Base-by-base conservation (phyloP, 2,888 invertebrate species). In the Tipula lateralis region DNA sequence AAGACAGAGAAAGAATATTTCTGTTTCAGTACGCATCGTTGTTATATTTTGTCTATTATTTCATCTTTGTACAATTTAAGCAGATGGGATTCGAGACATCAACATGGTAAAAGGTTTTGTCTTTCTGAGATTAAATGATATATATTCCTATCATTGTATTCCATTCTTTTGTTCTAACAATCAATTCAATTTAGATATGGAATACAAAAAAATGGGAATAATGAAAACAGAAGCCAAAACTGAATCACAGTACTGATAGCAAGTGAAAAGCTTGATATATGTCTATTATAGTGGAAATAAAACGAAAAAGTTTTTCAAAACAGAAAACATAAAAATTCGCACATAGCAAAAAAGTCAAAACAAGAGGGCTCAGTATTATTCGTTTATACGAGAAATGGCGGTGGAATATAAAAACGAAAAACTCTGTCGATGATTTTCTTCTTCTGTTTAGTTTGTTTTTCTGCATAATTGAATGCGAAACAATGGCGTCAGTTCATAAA, bases 181-280 rank as follows among this genome's bases (percentile, higher is more conserved):
- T 66, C 66, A 66, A 66, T 66, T 66, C 66, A 66, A 66, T 66
- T 66, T 66, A 24, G 66, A 24, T 66, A 66, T 66, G 66, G 66
- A 66, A 66, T 24, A 66, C 66, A 66, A 19, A 66, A 9, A 66
- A 24, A n/a, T n/a, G n/a, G n/a, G n/a, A 19, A 19, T 2, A 9
- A 24, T 9, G 66, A 66, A 24, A 66, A 66, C 24, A 66, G 66
- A 66, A 66, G 19, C 66, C 66, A 66, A 66, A 19, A 66, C 19
- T 66, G 66, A 66, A 66, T 66, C 66, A 66, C n/a, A 66, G 24
- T 66, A 66, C 19, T 24, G 24, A 66, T 66, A 66, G 24, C 24
- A 24, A 24, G 24, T 24, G 24, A 66, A 19, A 66, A 66, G 66
- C 66, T 66, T 66, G 7, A 66, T 39, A 13, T 39, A 39, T 32